Evolutionary conservation across 2,797 vertebrate genomes (phyloP), one percentile per base, ranked within the genome.

Genomic region (Allobates femoralis): DNA sequence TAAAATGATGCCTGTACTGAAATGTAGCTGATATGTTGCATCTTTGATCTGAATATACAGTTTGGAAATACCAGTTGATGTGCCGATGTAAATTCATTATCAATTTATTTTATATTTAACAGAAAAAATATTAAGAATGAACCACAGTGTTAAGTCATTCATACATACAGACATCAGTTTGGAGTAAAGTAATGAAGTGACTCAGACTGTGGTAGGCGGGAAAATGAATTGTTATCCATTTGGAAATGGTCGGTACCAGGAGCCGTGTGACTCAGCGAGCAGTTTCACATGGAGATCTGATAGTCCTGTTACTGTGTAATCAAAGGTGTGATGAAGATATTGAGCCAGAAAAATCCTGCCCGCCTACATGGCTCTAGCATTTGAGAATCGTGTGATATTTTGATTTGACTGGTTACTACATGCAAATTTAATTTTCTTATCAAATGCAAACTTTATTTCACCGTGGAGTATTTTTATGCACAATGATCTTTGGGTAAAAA

Each of bases 241-340:
- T 90, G 81, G 87, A 93, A 91, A 84, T 85, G 67, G 74, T 90
- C 90, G 81, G 93, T 95, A 93, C 93, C 94, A 93, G 94, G 94
- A 94, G 89, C 94, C 83, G 85, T 85, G 32, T 91, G 91, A 88
- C 82, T 88, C 86, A 75, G 67, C 60, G 56, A 88, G 56, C 82
- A 79, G 74, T 30, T 62, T 87, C 86, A 76, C 26, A 81, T n/a
- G 79, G 50, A 79, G 32, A 88, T 84, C 86, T 84, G 77, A 84
- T 81, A 80, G 46, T 34, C 8, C 28, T 83, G 37, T 56, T 51
- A 84, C 86, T 87, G 58, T 88, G 76, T 60, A 81, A 88, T 30
- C 58, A 88, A 88, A 85, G 86, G 86, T 88, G 86, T 88, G 86
- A 84, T 62, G 28, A 55, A 85, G 67, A 88, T 66, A 67, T 21